Base-by-base conservation (phyloP, 2,888 invertebrate genomes). In the Siphlonurus alternatus region DNA sequence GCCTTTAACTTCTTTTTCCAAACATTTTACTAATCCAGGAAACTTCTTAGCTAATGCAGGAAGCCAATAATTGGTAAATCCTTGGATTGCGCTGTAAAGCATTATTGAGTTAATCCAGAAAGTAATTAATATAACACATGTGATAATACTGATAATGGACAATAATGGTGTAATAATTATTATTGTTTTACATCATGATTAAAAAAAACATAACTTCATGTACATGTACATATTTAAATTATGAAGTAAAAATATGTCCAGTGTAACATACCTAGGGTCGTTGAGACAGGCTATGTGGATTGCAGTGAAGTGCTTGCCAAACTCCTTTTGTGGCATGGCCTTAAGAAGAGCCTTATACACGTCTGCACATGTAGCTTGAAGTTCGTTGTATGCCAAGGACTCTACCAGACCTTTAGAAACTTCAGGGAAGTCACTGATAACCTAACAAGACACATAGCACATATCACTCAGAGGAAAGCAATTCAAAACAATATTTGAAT, bases 301-400 rank as follows among this genome's bases (percentile, higher is more conserved):
- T 38, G 5, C 23, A 53, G 75, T 69, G 70, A 82, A 82, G 66
- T 77, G 66, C 59, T 69, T 65, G 67, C 72, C 75, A 82, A 83
- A 83, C 60, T 77, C 73, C 24, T 74, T 71, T 64, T 75, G 74
- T 61, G 71, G 70, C 7, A 80, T 67, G 68, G 77, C 77, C 23
- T 77, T 77, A 23, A 80, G 69, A 66, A 82, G 71, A 23, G 76
- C 74, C 71, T 74, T 76, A 69, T 85, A 86, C 73, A 85, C 77
- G 69, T 82, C 82, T 61, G 81, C 79, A 23, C 83, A 83, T 38
- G 81, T 78, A 22, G 83, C 80, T 2, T 82, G 80, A 38, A 86
- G 73, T 65, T 83, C 79, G 63, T 72, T 74, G 24, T 72, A 71
- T 2, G 69, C 67, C 66, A 75, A 69, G 15, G 67, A 67, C 59